These are phyloP conservation scores for Siphlonurus alternatus DNA, from an alignment of 2,888 invertebrate genomes.

Conservation along the genomic window DNA sequence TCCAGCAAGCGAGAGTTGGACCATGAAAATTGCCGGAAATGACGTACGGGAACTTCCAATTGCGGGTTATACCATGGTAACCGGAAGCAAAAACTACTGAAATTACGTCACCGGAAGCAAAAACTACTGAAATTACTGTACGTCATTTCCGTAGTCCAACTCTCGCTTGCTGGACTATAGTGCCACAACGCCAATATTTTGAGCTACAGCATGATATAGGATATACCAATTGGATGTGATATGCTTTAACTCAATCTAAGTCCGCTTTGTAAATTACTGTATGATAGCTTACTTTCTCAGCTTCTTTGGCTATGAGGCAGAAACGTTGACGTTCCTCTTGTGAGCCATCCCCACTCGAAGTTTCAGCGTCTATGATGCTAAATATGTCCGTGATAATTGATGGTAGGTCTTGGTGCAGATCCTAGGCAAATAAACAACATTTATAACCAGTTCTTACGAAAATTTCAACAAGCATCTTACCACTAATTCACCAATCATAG, in stretches of 20 bases:
- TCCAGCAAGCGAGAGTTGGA: no score
- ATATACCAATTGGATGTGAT: no score
- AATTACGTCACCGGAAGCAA: no score
- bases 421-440: conserved; percentile 28
- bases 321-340: conserved; percentile 58
- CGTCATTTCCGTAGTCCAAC: no score
- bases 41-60: no score
- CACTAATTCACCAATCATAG: conserved; percentile 54
- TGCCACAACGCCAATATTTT: no score
- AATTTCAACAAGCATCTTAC: conserved; percentile 33
- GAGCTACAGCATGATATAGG: no score
- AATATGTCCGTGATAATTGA: conserved; percentile 72
- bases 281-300: conserved; percentile 44
- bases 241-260: background rate
- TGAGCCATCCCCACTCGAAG: conserved; percentile 42
- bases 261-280: background rate
- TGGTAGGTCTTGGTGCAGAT: conserved; percentile 58
- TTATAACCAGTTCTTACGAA: conserved; percentile 3
- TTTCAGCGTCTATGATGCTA: conserved; percentile 71
- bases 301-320: conserved; percentile 58
- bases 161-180: no score
- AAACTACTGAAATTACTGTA: no score
- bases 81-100: no score
- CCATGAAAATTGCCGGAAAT: no score
- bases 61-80: no score